These are phyloP conservation scores for Diachrysia chrysitis DNA, from an alignment of 2,888 invertebrate genomes.

Conservation along the genomic window DNA sequence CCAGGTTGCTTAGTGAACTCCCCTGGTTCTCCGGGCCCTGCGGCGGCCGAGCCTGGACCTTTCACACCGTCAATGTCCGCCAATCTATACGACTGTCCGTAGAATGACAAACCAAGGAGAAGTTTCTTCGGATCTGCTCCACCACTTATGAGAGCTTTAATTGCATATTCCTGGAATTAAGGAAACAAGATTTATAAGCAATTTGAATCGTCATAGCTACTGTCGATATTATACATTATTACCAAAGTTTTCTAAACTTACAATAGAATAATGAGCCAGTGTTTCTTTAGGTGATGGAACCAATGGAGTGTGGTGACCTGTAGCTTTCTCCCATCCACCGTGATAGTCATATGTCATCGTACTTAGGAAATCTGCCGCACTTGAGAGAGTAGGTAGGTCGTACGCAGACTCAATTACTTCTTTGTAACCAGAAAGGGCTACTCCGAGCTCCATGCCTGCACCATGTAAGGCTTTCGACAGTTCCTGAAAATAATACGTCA, in stretches of 20 bases:
- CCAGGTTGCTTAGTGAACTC: slow-evolving; percentile 96
- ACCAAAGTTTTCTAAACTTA: slow-evolving; percentile 76
- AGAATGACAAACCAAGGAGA: slow-evolving; percentile 94
- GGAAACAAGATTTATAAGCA: slow-evolving; percentile 4
- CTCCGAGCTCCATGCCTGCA: slow-evolving; percentile 93
- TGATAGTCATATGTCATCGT: slow-evolving; percentile 97
- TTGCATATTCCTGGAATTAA: slow-evolving; percentile 92
- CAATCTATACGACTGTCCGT: slow-evolving; percentile 95
- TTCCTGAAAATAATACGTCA: slow-evolving; percentile 83
- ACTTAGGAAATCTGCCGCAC: slow-evolving; percentile 93
- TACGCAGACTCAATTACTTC: slow-evolving; percentile 96
- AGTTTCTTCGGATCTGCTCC: slow-evolving; percentile 95
- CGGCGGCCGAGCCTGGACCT: slow-evolving; percentile 90
- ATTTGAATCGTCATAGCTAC: neutral
- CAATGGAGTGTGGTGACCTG: slow-evolving; percentile 95
- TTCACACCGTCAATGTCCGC: slow-evolving; percentile 75
- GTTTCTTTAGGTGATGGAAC: slow-evolving; percentile 91
- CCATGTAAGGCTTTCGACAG: slow-evolving; percentile 90
- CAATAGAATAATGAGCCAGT: slow-evolving; percentile 93
- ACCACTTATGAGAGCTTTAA: slow-evolving; percentile 92
- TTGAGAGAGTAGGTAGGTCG: slow-evolving; percentile 92
- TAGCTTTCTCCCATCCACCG: slow-evolving; percentile 95
- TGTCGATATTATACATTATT: neutral
- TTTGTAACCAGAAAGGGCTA: slow-evolving; percentile 96
- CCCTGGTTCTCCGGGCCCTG: slow-evolving; percentile 94